Base-by-base conservation (phyloP, 2,888 invertebrate species). In the Amphipyra berbera region DNA sequence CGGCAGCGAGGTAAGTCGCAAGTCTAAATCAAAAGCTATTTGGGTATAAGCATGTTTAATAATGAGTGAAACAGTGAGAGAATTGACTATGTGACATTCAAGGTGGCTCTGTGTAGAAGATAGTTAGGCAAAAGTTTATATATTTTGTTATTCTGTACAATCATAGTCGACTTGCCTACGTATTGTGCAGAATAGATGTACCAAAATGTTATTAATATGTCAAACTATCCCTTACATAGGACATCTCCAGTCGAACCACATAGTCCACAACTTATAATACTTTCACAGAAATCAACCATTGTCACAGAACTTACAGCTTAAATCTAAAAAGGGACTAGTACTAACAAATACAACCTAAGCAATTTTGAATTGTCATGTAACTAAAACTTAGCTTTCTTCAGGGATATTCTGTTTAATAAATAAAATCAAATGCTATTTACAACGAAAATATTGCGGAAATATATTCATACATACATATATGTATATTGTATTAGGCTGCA, bases 321-420 rank as follows among this genome's bases (percentile, higher is more conserved):
- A 69, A 86, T 66, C 88, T 92, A 92, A 82, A 83, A 91, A 91
- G 87, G 90, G 93, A 94, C 93, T 94, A 94, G 93, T 93, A 88
- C 93, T 93, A 93, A 93, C 2, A 84, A 53, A 83, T 89, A 90
- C 88, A 91, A 90, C 85, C 85, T 86, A 88, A 86, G 78, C 83
- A 87, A 89, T 89, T 88, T 88, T 81, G 85, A 87, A 85, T 88
- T 91, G 92, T 91, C 90, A 91, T 90, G 85, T 85, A 76, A 90
- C 86, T 86, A 87, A 88, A 89, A 87, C 78, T 69, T 81, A 73
- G 76, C 76, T 66, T 75, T 81, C 81, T 79, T 68, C 63, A 63
- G 66, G 67, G 68, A 79, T 49, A 69, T 68, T 61, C 57, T 69
- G 65, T 79, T 78, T 73, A 79, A 83, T 85, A 87, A 88, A 86